Evolutionary conservation across 2,888 invertebrate genomes (phyloP).

Genomic region (Lacanobia wlatinum): DNA sequence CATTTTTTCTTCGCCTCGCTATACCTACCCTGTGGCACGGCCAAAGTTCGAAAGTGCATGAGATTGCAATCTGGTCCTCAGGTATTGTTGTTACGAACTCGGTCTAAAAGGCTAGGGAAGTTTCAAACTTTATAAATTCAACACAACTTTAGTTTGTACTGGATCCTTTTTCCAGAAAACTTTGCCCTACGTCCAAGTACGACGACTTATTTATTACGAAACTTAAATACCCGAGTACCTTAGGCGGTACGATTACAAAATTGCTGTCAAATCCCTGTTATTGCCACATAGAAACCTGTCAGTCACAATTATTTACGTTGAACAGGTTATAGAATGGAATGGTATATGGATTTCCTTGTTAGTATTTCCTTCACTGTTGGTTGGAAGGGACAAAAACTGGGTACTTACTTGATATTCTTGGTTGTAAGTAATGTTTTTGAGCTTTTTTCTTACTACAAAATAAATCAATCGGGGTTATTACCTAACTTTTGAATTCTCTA

Average conservation of each 20-base stretch:
- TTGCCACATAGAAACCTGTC: constrained; percentile 44
- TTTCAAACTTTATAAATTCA: too few relatives aligned
- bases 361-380: constrained; percentile 38
- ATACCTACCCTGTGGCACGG: too few relatives aligned
- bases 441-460: neutral
- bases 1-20: too few relatives aligned
- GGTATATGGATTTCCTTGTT: constrained; percentile 49
- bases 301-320: constrained; percentile 38
- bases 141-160: too few relatives aligned
- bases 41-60: too few relatives aligned
- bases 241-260: neutral
- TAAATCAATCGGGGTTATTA: too few relatives aligned
- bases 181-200: too few relatives aligned
- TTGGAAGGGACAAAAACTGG: constrained; percentile 19
- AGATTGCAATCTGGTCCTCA: too few relatives aligned
- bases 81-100: too few relatives aligned
- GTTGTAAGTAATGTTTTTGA: neutral
- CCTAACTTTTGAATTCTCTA: too few relatives aligned
- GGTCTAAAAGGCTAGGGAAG: too few relatives aligned
- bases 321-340: constrained; percentile 41
- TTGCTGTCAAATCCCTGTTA: constrained; percentile 36
- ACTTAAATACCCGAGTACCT: constrained; percentile 1
- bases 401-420: neutral
- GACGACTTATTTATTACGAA: constrained; percentile 3
- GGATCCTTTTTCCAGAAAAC: too few relatives aligned